A percentile compares a stretch with the other conserved stretches of the same genome.
phyloP scores from a whole-genome alignment of 2,797 vertebrate genomes.

The Typhlichthys subterraneus region DNA sequence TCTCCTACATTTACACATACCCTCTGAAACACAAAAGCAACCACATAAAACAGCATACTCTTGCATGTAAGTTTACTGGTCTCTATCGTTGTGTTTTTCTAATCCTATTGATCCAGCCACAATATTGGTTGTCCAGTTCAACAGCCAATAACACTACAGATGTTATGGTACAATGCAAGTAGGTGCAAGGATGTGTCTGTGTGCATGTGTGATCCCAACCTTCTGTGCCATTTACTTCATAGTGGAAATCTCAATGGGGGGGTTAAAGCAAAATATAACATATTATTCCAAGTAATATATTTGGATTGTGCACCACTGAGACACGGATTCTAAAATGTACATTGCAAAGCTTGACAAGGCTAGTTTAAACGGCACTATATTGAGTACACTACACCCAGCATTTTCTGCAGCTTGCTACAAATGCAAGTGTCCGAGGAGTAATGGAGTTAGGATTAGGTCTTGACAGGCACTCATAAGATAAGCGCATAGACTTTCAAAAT shows the following conservation, averaged over 20 bases:
- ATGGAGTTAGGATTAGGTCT: conserved; percentile 50
- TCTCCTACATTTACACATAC: conserved; percentile 16
- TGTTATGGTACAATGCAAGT: conserved; percentile 11
- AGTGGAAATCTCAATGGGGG: conserved; percentile 8
- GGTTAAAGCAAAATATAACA: conserved; percentile 50
- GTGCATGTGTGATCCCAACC: too few relatives aligned
- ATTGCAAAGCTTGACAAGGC: conserved; percentile 48
- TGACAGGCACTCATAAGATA: conserved; percentile 49
- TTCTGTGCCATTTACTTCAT: too few relatives aligned
- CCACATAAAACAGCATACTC: not conserved
- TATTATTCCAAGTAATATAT: conserved; percentile 57
- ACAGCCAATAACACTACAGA: not conserved
- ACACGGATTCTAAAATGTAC: conserved; percentile 37
- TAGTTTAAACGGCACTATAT: conserved; percentile 65
- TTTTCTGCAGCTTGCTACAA: conserved; percentile 60
- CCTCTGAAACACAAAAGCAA: not conserved
- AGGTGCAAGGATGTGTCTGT: too few relatives aligned
- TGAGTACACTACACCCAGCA: conserved; percentile 66
- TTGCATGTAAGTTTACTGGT: conserved; percentile 11
- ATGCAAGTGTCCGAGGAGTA: conserved; percentile 43
- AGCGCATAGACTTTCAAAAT: conserved; percentile 44
- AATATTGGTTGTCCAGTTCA: conserved; percentile 7
- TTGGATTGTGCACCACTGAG: conserved; percentile 47
- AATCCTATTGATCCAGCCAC: conserved; percentile 8
- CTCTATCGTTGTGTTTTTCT: conserved; percentile 13